Percentiles rank a stretch among this genome's conserved stretches.
These are phyloP conservation scores for Yponomeuta plumbellus DNA, from an alignment of 2,888 invertebrate genomes.

Conservation along the genomic window DNA sequence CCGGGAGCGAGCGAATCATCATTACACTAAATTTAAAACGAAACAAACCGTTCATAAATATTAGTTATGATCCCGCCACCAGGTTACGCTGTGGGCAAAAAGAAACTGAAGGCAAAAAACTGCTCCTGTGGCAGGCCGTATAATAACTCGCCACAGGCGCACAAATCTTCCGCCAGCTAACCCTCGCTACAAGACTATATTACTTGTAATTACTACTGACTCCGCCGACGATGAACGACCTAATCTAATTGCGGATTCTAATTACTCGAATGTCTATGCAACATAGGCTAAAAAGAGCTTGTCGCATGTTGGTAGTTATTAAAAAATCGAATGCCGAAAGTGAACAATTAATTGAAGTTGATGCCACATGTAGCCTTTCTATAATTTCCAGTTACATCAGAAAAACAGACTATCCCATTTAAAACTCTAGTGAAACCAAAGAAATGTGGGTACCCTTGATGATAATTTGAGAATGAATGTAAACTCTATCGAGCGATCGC, in stretches of 20 bases:
- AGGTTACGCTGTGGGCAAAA: conserved; percentile 53
- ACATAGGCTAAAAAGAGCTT: background rate
- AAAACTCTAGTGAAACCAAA: conserved; percentile 12
- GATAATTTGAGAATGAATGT: conserved; percentile 5
- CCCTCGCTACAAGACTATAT: conserved; percentile 14
- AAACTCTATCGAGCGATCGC: background rate
- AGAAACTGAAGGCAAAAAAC: conserved; percentile 23
- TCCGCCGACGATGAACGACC: background rate
- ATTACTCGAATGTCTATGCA: background rate
- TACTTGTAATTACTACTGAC: conserved; percentile 15
- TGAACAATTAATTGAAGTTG: background rate
- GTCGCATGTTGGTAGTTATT: background rate
- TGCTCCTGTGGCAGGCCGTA: conserved; percentile 5
- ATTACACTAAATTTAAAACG: conserved; percentile 61
- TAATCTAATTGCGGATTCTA: conserved; percentile 12
- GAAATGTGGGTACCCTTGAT: background rate
- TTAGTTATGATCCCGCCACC: conserved; percentile 59
- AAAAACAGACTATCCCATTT: background rate
- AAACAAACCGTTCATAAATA: conserved; percentile 60
- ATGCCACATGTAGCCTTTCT: background rate
- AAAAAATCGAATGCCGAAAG: background rate
- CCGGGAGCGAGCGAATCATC: conserved; percentile 41
- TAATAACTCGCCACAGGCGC: conserved; percentile 6
- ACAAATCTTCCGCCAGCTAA: conserved; percentile 12
- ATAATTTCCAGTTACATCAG: conserved; percentile 8